These are phyloP conservation scores for Oenanthe oenanthe DNA, from an alignment of 2,113 vertebrate species.

Conservation along the genomic window DNA sequence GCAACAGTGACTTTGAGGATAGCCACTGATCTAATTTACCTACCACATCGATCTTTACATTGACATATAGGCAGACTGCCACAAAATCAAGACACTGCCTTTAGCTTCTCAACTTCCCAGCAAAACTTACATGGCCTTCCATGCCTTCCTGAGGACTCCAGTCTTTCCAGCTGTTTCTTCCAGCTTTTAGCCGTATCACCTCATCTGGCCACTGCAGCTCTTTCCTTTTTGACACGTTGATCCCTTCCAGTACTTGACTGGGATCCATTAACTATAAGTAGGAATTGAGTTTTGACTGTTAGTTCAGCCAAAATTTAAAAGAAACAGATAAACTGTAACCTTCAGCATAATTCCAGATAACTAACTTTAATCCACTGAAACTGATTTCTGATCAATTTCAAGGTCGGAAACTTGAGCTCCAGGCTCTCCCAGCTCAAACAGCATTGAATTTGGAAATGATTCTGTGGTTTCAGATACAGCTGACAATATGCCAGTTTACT, in stretches of 20 bases:
- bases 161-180: slow-evolving; percentile 97
- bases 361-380: neutral
- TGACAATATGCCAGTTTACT: neutral
- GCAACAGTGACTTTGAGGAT: neutral
- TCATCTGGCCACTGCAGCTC: slow-evolving; percentile 99
- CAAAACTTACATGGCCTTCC: slow-evolving; percentile 95
- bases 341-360: neutral
- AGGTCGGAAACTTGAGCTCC: neutral
- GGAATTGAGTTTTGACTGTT: slow-evolving; percentile 58
- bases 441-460: neutral
- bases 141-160: slow-evolving; percentile 98
- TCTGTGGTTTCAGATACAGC: neutral
- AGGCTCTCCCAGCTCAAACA: neutral
- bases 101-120: neutral
- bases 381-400: neutral
- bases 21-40: neutral
- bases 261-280: slow-evolving; percentile 81
- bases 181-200: slow-evolving; percentile 90
- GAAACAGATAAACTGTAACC: neutral
- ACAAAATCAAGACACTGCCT: neutral
- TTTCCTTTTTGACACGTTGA: slow-evolving; percentile 95
- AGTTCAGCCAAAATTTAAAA: slow-evolving; percentile 39
- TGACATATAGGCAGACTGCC: neutral
- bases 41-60: neutral
- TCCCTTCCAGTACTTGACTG: slow-evolving; percentile 92